Conservation (phyloP, 2,888 invertebrate genomes). For the Trachelus stipa region DNA sequence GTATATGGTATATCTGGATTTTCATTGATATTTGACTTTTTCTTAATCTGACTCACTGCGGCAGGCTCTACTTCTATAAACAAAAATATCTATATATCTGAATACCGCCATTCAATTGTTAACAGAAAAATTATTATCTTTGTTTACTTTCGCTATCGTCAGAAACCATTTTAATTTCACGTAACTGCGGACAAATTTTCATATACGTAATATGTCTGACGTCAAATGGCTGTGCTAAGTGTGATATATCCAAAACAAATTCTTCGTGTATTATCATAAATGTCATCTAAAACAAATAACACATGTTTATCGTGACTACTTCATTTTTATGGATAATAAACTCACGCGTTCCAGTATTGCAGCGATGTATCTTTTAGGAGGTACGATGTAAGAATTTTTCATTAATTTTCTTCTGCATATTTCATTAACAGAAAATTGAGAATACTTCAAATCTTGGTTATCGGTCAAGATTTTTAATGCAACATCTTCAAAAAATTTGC, state of each 20-base stretch:
- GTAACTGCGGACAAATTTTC: slow-evolving; percentile 25
- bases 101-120: not conserved
- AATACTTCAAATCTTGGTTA: slow-evolving; percentile 42
- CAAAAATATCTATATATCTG: not conserved
- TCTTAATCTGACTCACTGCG: not conserved
- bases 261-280: slow-evolving; percentile 52
- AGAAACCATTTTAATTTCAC: not conserved
- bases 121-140: not conserved
- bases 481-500: slow-evolving; percentile 45
- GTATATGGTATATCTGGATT: not conserved
- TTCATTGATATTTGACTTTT: not conserved
- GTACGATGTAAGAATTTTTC: slow-evolving; percentile 37
- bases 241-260: slow-evolving; percentile 43
- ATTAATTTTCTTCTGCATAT: slow-evolving; percentile 32
- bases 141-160: not conserved
- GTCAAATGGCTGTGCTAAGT: slow-evolving; percentile 44
- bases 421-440: slow-evolving; percentile 41
- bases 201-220: slow-evolving; percentile 42
- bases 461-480: slow-evolving; percentile 29
- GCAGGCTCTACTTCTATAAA: not conserved
- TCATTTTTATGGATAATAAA: not conserved
- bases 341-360: slow-evolving; percentile 47
- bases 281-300: slow-evolving; percentile 44
- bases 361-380: slow-evolving; percentile 35
- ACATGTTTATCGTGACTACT: not conserved